These are phyloP conservation scores for Hymenopus coronatus DNA, from an alignment of 2,888 invertebrate genomes.

Conservation along the genomic window DNA sequence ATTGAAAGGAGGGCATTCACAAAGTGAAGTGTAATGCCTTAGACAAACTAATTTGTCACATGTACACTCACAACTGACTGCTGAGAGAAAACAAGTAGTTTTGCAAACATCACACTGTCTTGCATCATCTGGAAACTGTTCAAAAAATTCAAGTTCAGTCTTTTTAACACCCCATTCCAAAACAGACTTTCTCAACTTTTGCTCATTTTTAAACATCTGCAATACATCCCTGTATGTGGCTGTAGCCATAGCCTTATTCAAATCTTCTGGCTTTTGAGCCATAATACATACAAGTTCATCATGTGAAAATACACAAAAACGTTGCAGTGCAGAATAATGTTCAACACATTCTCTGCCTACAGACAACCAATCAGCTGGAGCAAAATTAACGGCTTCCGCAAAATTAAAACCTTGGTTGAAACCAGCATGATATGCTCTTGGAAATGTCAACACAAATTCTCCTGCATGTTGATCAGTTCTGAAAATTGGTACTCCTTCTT, in stretches of 20 bases:
- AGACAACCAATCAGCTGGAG: constrained; percentile 95
- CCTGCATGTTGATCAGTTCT: constrained; percentile 96
- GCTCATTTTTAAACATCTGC: constrained; percentile 83
- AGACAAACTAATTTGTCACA: constrained; percentile 77
- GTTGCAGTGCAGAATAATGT: constrained; percentile 87
- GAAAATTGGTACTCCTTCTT: constrained; percentile 63
- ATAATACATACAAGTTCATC: constrained; percentile 97
- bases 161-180: constrained; percentile 86
- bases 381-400: constrained; percentile 99
- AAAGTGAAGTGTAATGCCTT: constrained; percentile 80
- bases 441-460: constrained; percentile 98
- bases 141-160: constrained; percentile 90
- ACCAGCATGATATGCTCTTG: constrained; percentile 98
- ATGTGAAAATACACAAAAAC: constrained; percentile 98
- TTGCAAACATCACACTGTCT: constrained; percentile 93
- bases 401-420: constrained; percentile 99
- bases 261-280: constrained; percentile 80
- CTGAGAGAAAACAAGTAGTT: constrained; percentile 96
- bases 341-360: constrained; percentile 92
- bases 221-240: constrained; percentile 91
- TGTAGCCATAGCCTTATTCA: constrained; percentile 85
- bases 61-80: constrained; percentile 84
- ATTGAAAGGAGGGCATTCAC: constrained; percentile 69
- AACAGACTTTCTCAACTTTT: constrained; percentile 69
- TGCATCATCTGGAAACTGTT: constrained; percentile 91